Conservation (phyloP, 35 echinoderm and acorn worm genomes). For the Lytechinus pictus region DNA sequence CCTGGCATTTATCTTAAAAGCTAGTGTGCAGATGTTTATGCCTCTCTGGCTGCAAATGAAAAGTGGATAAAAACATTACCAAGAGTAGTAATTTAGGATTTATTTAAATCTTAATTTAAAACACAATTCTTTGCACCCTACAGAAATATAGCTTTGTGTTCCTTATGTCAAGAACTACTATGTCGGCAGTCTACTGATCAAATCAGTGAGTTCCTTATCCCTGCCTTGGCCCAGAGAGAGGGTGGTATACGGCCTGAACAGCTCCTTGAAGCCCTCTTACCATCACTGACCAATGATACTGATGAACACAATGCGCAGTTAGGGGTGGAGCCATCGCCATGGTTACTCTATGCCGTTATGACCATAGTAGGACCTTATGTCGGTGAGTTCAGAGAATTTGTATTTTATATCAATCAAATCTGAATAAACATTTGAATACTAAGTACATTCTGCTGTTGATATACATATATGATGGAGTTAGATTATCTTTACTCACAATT, state of each 20-base stretch:
- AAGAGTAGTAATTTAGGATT: no score
- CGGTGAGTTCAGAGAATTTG: conserved; percentile 26
- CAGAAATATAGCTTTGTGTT: conserved; percentile 63
- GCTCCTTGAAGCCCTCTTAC: conserved; percentile 59
- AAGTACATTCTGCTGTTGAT: no score
- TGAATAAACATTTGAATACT: no score
- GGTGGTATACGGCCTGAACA: conserved; percentile 55
- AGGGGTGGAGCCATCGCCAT: conserved; percentile 73
- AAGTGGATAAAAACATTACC: no score
- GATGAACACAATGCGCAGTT: conserved; percentile 43
- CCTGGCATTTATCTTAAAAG: no score
- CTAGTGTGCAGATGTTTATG: no score
- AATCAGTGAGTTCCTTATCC: conserved; percentile 69
- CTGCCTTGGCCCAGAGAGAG: conserved; percentile 55
- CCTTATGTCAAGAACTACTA: conserved; percentile 66
- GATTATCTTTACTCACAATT: no score
- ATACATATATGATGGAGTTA: no score
- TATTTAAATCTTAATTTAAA: background rate
- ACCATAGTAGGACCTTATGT: conserved; percentile 61
- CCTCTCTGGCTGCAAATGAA: no score
- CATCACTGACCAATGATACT: conserved; percentile 15
- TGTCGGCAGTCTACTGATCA: conserved; percentile 70
- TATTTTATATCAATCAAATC: no score
- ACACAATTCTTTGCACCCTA: background rate
- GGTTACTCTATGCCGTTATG: conserved; percentile 80